These are phyloP conservation scores for Calliphora vomitoria DNA, from an alignment of 2,888 invertebrate species.

Conservation along the genomic window DNA sequence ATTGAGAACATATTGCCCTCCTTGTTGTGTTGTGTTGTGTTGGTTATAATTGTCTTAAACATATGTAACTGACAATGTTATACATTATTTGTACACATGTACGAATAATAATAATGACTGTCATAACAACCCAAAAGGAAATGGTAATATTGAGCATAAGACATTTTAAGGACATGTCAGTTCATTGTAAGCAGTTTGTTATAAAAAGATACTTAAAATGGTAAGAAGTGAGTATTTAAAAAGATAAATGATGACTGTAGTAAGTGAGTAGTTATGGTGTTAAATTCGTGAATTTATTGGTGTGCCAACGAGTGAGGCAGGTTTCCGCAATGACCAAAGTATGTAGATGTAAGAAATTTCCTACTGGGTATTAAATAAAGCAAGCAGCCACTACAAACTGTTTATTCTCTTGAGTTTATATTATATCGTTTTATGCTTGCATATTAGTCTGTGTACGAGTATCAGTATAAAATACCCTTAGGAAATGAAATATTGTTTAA, in stretches of 20 bases:
- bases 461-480: constrained; percentile 1
- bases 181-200: background rate
- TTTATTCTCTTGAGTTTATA: constrained; percentile 12
- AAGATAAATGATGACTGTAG: too few species aligned
- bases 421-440: constrained; percentile 17
- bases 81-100: constrained; percentile 45
- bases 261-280: too few species aligned
- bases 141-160: background rate
- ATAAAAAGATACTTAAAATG: background rate
- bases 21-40: background rate
- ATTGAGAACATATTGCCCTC: constrained; percentile 38
- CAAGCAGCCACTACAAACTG: background rate
- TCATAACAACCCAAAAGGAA: background rate
- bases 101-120: constrained; percentile 1
- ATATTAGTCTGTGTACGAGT: background rate
- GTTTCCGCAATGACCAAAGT: too few species aligned
- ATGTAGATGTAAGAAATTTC: background rate
- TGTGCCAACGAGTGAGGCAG: too few species aligned
- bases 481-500: constrained; percentile 55
- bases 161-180: background rate
- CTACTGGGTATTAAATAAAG: background rate
- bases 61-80: constrained; percentile 55
- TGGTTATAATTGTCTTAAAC: constrained; percentile 40
- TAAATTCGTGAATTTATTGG: too few species aligned
- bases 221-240: too few species aligned